Base-by-base conservation (phyloP, 1,140 invertebrate genomes). In the Scaptomyza pallida region DNA sequence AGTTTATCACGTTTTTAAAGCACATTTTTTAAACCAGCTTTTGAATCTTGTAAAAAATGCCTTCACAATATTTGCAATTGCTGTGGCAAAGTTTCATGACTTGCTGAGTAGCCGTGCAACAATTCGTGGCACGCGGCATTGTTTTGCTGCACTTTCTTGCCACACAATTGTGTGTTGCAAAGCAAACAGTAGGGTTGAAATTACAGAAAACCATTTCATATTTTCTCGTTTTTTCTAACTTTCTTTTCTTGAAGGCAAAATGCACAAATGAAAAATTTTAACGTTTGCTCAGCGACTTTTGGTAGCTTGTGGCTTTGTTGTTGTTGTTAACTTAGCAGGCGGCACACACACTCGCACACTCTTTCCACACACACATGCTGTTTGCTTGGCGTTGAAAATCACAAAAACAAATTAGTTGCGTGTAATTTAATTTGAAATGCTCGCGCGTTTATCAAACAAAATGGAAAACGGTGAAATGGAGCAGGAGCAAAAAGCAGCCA, bases 341-440 rank as follows among this genome's bases (percentile, higher is more conserved):
- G 44, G 37, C 41, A 48, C 33, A 54, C 30, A 48, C 56, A 17
- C 33, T 17, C 30, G 21, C 10, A 35, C 21, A 35, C 43, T 43
- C n/a, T 17, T 23, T 47, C 40, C 40, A 59, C 44, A 56, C 40
- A 19, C 45, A 15, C 40, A 23, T 35, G 15, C 16, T 16, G 43
- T 52, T 30, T 47, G 33, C 16, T 17, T 69, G 70, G 48, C 40
- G 17, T 12, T 5, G 57, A 77, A 85, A 81, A 77, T 81, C 77
- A 62, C 65, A 77, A 88, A 86, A 86, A 81, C 82, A 86, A 86
- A 86, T 86, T 86, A 86, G 81, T 86, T 86, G 81, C 74, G 77
- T 81, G 77, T 86, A 86, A 86, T 86, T 86, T 86, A 81, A 88
- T 86, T 86, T 81, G 78, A 86, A 86, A 86, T 72, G 77, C 60